Evolutionary conservation across 2,797 vertebrate genomes (phyloP).

Genomic region (Buceros bicornis): DNA sequence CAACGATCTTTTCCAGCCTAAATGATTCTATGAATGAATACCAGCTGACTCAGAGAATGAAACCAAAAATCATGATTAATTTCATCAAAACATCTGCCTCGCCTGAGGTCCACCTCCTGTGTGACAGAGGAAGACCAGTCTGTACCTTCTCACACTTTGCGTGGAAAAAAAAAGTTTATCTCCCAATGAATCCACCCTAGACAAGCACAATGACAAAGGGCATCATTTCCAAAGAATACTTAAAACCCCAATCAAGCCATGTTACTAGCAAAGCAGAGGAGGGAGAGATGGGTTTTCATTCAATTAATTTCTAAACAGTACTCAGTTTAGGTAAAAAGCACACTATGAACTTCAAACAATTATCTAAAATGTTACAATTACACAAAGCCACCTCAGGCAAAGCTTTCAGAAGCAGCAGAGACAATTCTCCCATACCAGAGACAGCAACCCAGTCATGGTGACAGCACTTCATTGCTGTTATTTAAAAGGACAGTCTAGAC

Average conservation of each 20-base stretch:
- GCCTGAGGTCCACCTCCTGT: background rate
- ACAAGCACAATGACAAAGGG: background rate
- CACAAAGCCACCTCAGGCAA: background rate
- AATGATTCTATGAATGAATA: background rate
- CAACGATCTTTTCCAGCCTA: background rate
- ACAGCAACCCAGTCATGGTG: background rate
- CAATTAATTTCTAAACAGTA: background rate
- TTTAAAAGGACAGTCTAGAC: slow-evolving; percentile 54
- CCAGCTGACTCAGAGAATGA: background rate
- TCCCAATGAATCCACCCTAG: background rate
- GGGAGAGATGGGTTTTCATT: background rate
- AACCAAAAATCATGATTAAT: background rate
- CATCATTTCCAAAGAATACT: background rate
- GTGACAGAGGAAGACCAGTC: background rate
- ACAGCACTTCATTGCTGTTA: background rate
- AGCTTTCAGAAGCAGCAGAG: background rate
- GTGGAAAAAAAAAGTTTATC: fast-evolving
- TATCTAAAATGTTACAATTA: background rate
- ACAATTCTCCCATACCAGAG: background rate
- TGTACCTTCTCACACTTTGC: background rate
- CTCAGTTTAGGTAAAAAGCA: background rate
- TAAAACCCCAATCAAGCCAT: background rate
- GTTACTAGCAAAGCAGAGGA: background rate
- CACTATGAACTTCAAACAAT: slow-evolving; percentile 3
- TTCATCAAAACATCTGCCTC: background rate